phyloP scores from a whole-genome alignment of 2,888 invertebrate species.

The Didymodactylos carnosus region DNA sequence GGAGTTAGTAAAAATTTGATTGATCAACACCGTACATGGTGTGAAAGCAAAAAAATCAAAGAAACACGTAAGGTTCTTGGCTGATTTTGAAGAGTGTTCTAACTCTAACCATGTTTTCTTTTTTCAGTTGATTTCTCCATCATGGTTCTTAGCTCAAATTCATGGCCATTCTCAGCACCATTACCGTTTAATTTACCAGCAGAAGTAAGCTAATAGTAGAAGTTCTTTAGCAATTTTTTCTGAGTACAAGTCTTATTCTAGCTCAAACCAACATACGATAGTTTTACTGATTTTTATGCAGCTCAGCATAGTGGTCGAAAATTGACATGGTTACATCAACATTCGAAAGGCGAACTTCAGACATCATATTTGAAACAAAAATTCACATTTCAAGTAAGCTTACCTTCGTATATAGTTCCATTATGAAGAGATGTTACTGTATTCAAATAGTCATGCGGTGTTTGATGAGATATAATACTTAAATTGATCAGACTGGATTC shows the following conservation, averaged over 20 bases:
- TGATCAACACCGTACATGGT: conserved; percentile 51
- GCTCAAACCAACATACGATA: conserved; percentile 75
- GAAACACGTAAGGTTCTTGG: background rate
- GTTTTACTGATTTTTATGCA: conserved; percentile 85
- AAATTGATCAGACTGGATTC: too few species aligned
- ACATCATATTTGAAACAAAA: conserved; percentile 72
- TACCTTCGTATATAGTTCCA: too few species aligned
- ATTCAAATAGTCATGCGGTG: too few species aligned
- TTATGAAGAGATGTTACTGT: too few species aligned
- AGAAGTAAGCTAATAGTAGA: conserved; percentile 45
- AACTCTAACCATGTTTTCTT: conserved; percentile 1
- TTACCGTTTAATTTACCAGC: conserved; percentile 71
- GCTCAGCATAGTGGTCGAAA: conserved; percentile 88
- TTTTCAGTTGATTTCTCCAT: conserved; percentile 65
- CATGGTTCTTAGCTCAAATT: conserved; percentile 75
- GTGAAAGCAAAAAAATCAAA: background rate
- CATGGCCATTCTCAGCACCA: conserved; percentile 53
- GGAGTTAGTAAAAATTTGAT: conserved; percentile 92
- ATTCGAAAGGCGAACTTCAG: conserved; percentile 88
- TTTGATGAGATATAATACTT: too few species aligned
- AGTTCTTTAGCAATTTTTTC: background rate
- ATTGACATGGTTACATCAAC: conserved; percentile 88
- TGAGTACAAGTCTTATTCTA: conserved; percentile 31
- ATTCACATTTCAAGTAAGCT: conserved; percentile 36
- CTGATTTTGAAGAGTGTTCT: background rate